Evolutionary conservation across 2,113 vertebrate genomes (phyloP).

Genomic region (Merops nubicus): DNA sequence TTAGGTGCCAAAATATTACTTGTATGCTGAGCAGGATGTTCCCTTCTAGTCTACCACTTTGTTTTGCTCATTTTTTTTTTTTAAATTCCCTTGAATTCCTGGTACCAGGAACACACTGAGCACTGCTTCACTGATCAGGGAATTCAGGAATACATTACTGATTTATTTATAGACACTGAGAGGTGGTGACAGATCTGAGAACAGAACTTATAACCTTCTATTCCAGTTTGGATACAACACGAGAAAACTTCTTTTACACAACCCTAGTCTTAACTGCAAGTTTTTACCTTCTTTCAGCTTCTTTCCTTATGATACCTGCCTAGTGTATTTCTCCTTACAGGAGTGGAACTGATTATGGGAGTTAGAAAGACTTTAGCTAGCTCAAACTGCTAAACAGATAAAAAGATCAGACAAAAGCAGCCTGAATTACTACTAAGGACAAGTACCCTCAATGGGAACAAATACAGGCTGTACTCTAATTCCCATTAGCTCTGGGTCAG

Average conservation of each 20-base stretch:
- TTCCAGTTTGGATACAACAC: background rate
- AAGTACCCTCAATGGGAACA: background rate
- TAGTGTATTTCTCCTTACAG: background rate
- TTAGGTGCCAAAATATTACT: background rate
- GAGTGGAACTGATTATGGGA: background rate
- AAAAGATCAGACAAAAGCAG: background rate
- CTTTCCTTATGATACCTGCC: background rate
- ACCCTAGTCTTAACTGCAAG: background rate
- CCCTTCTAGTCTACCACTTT: background rate
- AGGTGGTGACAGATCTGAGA: background rate
- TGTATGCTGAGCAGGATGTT: background rate
- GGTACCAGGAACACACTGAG: background rate
- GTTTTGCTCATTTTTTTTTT: background rate
- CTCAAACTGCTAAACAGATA: background rate
- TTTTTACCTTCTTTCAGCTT: background rate
- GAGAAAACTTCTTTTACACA: background rate
- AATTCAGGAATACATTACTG: background rate
- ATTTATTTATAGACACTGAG: conserved; percentile 15
- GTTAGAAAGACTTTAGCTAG: background rate
- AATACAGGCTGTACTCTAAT: background rate
- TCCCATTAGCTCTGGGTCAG: background rate
- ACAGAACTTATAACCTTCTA: background rate
- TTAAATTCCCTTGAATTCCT: background rate
- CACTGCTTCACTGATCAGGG: background rate
- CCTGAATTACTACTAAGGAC: background rate